These are phyloP conservation scores for Amphiprion clarkii DNA, from an alignment of 2,797 vertebrate species.

Conservation along the genomic window DNA sequence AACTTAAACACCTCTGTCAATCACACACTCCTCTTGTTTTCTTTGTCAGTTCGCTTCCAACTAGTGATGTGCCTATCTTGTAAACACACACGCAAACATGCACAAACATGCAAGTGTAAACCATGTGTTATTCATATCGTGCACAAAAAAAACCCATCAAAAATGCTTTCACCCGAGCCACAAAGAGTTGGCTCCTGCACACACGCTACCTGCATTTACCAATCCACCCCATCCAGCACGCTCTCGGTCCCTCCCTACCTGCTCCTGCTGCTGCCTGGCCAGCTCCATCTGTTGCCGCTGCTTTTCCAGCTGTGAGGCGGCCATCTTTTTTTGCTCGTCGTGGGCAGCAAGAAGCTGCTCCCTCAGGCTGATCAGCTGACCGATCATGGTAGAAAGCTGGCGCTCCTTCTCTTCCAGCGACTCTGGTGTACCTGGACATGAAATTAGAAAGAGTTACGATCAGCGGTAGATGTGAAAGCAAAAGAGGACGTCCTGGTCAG, in stretches of 20 bases:
- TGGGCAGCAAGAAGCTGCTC: conserved; percentile 96
- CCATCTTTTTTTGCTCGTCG: conserved; percentile 96
- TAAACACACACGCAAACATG: too few relatives aligned
- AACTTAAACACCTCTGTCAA: not conserved
- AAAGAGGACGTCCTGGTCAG: not conserved
- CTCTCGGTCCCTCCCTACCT: conserved; percentile 83
- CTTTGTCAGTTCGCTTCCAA: too few relatives aligned
- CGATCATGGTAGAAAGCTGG: conserved; percentile 95
- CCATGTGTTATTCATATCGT: not conserved
- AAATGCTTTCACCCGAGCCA: not conserved
- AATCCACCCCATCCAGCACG: not conserved
- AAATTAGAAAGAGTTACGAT: not conserved
- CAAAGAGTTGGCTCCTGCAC: not conserved
- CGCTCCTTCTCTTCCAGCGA: conserved; percentile 94
- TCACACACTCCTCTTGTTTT: not conserved
- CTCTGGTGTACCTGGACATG: conserved; percentile 90
- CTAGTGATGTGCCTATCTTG: too few relatives aligned
- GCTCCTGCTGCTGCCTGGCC: conserved; percentile 96
- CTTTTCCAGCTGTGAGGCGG: conserved; percentile 95
- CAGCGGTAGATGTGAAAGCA: not conserved
- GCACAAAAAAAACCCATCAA: not conserved
- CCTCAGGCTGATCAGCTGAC: conserved; percentile 94
- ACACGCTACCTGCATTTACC: not conserved
- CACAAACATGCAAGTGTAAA: not conserved
- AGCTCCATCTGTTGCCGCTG: conserved; percentile 97